Percentiles rank a stretch among this genome's conserved stretches.
Conservation (phyloP, 2,797 vertebrate genomes). For the Chaunax sp. region DNA sequence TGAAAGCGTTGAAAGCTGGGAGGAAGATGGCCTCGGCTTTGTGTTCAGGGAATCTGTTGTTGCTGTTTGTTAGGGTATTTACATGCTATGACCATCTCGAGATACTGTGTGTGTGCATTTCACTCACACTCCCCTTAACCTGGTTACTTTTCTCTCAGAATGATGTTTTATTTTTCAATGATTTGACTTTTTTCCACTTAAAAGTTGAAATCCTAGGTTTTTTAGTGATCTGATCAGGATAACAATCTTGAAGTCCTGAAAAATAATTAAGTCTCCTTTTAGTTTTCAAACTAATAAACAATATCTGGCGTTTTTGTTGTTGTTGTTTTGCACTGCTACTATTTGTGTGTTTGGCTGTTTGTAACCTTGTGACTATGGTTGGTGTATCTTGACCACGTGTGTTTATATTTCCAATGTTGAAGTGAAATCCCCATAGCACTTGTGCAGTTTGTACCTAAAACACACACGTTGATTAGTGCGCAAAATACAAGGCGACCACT, state of each 20-base stretch:
- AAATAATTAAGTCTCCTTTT: background rate
- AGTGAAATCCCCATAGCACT: background rate
- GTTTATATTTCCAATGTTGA: conserved; percentile 10
- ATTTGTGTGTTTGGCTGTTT: background rate
- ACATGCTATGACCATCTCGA: conserved; percentile 31
- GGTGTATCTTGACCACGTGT: background rate
- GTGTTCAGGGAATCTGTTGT: conserved; percentile 44
- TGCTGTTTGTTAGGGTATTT: conserved; percentile 23
- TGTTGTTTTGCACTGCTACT: background rate
- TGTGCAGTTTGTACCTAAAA: background rate
- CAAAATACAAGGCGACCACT: conserved; percentile 20
- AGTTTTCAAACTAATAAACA: background rate
- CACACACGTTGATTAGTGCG: conserved; percentile 2
- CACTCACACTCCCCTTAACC: background rate
- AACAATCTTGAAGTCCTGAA: background rate
- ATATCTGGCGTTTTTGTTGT: background rate
- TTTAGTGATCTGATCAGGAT: background rate
- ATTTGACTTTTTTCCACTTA: background rate
- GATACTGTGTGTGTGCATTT: conserved; percentile 16
- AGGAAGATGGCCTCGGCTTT: conserved; percentile 49
- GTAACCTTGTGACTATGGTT: background rate
- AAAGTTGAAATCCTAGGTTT: background rate
- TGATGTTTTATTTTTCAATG: background rate
- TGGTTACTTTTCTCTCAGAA: background rate
- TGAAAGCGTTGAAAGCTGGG: conserved; percentile 14